phyloP scores from a whole-genome alignment of 2,797 vertebrate species.

The Morus bassanus region DNA sequence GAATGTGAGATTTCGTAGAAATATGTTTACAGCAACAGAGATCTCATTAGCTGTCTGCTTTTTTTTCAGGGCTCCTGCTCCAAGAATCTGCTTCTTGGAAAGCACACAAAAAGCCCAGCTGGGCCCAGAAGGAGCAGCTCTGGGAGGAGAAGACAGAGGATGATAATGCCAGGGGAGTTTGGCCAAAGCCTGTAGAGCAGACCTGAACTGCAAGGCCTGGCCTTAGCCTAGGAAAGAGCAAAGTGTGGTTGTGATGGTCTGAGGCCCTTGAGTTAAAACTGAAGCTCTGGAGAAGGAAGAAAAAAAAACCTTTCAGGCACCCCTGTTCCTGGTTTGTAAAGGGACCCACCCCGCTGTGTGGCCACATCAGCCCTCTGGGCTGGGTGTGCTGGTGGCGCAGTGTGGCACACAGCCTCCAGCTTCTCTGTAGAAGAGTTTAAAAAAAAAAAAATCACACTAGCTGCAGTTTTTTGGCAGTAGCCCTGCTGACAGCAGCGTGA shows the following conservation, averaged over 20 bases:
- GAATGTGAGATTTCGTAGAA: not conserved
- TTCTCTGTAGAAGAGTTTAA: not conserved
- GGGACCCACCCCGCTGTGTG: no score
- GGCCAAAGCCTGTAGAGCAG: not conserved
- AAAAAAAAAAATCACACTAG: not conserved
- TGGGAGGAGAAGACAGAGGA: not conserved
- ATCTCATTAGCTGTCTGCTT: not conserved
- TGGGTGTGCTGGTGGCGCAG: not conserved
- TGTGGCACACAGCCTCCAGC: not conserved
- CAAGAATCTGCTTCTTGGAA: not conserved
- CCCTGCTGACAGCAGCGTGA: fast-evolving
- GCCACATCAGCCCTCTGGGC: not conserved
- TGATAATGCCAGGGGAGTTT: not conserved
- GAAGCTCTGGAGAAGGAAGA: not conserved
- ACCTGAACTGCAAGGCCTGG: not conserved
- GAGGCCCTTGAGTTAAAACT: not conserved
- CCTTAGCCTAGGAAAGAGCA: not conserved
- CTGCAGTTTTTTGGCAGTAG: not conserved
- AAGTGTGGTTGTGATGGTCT: not conserved
- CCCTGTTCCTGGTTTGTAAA: not conserved
- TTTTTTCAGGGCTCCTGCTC: not conserved
- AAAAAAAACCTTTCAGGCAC: not conserved
- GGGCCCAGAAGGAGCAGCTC: not conserved
- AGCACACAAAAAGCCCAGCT: not conserved
- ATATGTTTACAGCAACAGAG: not conserved